phyloP scores from a whole-genome alignment of 1,140 invertebrate genomes.

The Acromyrmex heyeri region DNA sequence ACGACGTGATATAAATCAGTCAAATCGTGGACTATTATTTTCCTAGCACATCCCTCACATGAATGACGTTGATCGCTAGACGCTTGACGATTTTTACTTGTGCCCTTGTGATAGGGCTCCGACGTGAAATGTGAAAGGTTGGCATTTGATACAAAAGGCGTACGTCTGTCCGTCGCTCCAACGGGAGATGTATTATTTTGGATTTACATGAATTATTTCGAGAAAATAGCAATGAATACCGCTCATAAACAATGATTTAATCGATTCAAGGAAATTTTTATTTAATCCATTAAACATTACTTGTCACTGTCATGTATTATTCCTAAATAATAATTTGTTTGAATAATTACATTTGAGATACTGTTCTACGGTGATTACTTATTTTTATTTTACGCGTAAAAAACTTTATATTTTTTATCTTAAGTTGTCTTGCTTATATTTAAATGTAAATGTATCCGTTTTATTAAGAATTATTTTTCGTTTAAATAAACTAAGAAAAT shows the following conservation, averaged over 20 bases:
- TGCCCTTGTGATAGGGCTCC: not conserved
- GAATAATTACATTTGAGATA: constrained; percentile 6
- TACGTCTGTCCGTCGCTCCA: not conserved
- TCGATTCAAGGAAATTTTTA: not conserved
- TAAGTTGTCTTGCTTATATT: not conserved
- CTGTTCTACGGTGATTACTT: not conserved
- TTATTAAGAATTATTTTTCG: not conserved
- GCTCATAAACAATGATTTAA: not conserved
- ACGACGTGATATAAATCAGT: constrained; percentile 50
- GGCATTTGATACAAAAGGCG: constrained; percentile 35
- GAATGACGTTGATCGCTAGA: constrained; percentile 49
- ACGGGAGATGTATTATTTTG: not conserved
- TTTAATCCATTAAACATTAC: not conserved
- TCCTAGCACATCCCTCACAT: constrained; percentile 28
- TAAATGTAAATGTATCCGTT: not conserved
- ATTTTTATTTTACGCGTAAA: not conserved
- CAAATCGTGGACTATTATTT: constrained; percentile 54
- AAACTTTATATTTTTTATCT: not conserved
- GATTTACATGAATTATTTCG: constrained; percentile 18
- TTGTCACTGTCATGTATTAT: not conserved
- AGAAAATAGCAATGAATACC: not conserved
- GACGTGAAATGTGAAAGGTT: constrained; percentile 28
- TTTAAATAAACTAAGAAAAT: not conserved
- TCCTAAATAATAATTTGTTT: not conserved
- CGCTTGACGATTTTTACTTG: constrained; percentile 46